phyloP scores from a whole-genome alignment of 2,888 invertebrate species.

The Nymphalis c-album region DNA sequence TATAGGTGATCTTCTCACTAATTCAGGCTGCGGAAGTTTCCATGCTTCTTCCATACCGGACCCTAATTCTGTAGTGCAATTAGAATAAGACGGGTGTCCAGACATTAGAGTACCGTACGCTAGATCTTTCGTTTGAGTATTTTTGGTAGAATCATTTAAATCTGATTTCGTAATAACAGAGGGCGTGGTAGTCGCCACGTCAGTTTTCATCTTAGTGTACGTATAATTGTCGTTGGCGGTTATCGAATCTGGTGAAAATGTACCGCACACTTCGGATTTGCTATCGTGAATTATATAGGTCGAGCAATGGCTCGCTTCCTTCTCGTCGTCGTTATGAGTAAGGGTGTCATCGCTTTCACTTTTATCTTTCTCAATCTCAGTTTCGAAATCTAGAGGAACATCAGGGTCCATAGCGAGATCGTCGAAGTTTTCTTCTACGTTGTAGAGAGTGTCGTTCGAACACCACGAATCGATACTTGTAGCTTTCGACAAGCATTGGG shows the following conservation, averaged over 20 bases:
- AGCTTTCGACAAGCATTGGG: conserved; percentile 75
- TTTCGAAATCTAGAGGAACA: conserved; percentile 51
- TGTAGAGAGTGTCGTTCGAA: conserved; percentile 84
- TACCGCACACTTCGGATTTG: conserved; percentile 66
- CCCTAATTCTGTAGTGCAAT: conserved; percentile 64
- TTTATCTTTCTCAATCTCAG: conserved; percentile 53
- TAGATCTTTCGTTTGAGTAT: conserved; percentile 66
- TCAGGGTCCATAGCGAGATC: conserved; percentile 71
- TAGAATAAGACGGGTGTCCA: conserved; percentile 67
- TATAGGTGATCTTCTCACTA: conserved; percentile 63
- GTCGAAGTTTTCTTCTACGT: conserved; percentile 82
- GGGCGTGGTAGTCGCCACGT: conserved; percentile 53
- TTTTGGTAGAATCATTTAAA: conserved; percentile 62
- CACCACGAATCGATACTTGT: conserved; percentile 85
- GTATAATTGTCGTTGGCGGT: conserved; percentile 69
- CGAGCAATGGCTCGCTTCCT: conserved; percentile 65
- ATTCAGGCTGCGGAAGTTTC: conserved; percentile 65
- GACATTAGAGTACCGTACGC: conserved; percentile 70
- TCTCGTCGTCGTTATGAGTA: conserved; percentile 68
- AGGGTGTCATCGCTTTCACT: conserved; percentile 71
- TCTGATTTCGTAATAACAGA: conserved; percentile 61
- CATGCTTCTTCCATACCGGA: conserved; percentile 62
- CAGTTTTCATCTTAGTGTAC: conserved; percentile 68
- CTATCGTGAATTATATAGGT: conserved; percentile 73
- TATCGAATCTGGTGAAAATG: conserved; percentile 73